Conservation (phyloP, 2,113 vertebrate genomes). For the Maccullochella peelii region DNA sequence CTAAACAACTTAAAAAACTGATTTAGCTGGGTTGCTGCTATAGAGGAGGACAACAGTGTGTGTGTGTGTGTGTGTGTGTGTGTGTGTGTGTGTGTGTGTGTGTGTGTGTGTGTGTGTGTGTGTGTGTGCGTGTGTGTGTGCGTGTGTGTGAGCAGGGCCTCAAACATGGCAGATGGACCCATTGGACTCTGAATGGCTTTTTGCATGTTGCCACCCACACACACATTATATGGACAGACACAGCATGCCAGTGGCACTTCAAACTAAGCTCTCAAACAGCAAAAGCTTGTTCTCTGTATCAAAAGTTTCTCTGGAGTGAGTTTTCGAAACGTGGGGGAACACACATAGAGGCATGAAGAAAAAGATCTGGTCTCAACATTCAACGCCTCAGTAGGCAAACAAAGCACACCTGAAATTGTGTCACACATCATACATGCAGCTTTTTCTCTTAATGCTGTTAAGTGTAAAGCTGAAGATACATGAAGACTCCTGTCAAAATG, state of each 20-base stretch:
- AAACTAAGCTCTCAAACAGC: constrained; percentile 2
- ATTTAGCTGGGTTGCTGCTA: neutral
- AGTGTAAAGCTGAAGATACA: constrained; percentile 20
- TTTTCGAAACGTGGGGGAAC: neutral
- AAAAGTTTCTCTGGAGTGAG: neutral
- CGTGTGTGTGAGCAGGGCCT: neutral
- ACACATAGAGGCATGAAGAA: neutral
- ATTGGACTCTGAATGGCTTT: constrained; percentile 36
- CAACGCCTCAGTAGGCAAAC: neutral
- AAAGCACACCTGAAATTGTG: neutral
- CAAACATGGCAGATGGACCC: constrained; percentile 48
- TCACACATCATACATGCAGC: neutral
- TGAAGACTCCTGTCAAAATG: constrained; percentile 3
- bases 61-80: too few species aligned
- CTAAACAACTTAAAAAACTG: neutral
- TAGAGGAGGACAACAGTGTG: neutral
- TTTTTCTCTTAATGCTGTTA: constrained; percentile 12
- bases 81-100: neutral
- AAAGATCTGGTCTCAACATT: neutral
- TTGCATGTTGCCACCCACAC: constrained; percentile 36
- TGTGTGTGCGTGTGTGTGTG: neutral
- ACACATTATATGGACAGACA: constrained; percentile 27
- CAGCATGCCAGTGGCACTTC: constrained; percentile 19
- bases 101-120: neutral
- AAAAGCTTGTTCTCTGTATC: neutral